Conservation (phyloP, 2,888 invertebrate species). For the Tromatobia lineatoria region DNA sequence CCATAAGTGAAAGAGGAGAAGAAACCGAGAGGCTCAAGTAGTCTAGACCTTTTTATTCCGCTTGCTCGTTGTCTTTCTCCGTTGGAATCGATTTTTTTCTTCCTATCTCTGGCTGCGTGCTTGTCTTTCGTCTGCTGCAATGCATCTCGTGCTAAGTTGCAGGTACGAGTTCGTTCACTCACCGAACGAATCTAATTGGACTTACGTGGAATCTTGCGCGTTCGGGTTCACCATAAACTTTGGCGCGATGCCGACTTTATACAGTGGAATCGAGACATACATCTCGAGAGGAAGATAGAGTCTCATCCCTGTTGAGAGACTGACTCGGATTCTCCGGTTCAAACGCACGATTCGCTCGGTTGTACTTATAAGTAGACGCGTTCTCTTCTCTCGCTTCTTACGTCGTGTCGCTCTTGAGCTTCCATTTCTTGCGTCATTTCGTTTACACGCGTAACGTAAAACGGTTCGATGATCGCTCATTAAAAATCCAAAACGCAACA, state of each 20-base stretch:
- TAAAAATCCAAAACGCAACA: background rate
- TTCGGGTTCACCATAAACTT: conserved; percentile 52
- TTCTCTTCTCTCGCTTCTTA: conserved; percentile 27
- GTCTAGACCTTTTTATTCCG: conserved; percentile 39
- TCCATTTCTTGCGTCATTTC: conserved; percentile 40
- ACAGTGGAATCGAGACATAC: conserved; percentile 31
- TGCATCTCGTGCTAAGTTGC: conserved; percentile 2
- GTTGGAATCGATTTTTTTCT: conserved; percentile 4
- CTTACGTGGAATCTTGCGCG: conserved; percentile 52
- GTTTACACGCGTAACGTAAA: conserved; percentile 30
- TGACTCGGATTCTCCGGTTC: conserved; percentile 26
- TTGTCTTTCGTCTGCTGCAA: background rate
- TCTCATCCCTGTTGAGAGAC: background rate
- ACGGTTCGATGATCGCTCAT: conserved; percentile 26
- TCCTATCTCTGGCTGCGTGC: conserved; percentile 3
- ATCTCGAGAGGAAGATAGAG: background rate
- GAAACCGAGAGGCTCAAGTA: conserved; percentile 7
- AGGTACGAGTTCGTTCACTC: conserved; percentile 44
- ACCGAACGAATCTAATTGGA: conserved; percentile 60
- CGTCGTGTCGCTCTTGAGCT: conserved; percentile 10
- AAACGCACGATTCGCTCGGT: conserved; percentile 20
- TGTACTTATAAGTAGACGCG: conserved; percentile 23
- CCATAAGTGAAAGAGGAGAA: conserved; percentile 42
- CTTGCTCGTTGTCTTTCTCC: conserved; percentile 20
- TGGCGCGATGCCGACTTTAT: conserved; percentile 39